A percentile compares a stretch with the other conserved stretches of the same genome.
phyloP scores from a whole-genome alignment of 2,797 vertebrate genomes.

The Muraenolepis orangiensis region DNA sequence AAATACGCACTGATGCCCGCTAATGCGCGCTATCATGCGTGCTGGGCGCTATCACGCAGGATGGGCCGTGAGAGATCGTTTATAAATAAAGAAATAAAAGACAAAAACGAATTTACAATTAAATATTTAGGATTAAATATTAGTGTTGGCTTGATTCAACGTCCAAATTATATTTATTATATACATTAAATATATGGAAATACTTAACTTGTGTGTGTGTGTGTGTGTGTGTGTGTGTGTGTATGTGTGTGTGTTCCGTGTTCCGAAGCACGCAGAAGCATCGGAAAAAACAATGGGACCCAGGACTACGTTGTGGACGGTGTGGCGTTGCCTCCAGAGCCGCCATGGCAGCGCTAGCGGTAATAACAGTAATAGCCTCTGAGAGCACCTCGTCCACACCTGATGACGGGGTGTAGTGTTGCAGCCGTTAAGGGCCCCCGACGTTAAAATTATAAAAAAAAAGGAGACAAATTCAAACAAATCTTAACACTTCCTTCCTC shows the following conservation, averaged over 20 bases:
- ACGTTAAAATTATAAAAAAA: background rate
- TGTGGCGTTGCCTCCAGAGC: background rate
- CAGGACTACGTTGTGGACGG: no score
- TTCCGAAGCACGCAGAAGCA: background rate
- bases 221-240: background rate
- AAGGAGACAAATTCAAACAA: background rate
- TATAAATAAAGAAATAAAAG: no score
- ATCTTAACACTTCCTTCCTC: constrained; percentile 12
- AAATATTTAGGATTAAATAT: no score
- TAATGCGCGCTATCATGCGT: background rate
- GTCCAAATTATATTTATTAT: no score
- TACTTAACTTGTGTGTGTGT: no score
- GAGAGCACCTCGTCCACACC: background rate
- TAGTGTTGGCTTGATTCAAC: no score
- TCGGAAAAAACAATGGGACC: no score
- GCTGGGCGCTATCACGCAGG: no score
- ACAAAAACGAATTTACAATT: no score
- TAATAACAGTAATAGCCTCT: background rate
- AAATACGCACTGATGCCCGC: background rate
- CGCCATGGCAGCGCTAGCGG: background rate
- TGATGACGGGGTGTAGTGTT: background rate
- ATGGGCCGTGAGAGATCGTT: no score
- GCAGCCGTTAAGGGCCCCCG: background rate
- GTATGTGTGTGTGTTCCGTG: background rate
- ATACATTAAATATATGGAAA: no score